phyloP scores from a whole-genome alignment of 2,113 vertebrate genomes.

The Bucco capensis region DNA sequence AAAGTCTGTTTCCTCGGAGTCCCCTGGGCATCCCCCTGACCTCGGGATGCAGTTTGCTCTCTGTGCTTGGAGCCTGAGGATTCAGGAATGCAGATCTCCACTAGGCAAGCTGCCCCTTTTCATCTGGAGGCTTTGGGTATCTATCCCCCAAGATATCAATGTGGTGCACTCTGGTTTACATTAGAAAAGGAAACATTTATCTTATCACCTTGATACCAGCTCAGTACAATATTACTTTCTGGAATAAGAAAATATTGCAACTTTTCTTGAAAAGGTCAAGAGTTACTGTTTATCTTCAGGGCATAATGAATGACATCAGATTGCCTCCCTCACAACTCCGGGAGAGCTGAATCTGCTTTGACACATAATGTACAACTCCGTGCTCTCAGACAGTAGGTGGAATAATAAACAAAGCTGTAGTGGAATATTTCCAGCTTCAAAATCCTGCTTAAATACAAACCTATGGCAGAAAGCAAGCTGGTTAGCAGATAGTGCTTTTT shows the following conservation, averaged over 20 bases:
- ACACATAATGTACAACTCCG: neutral
- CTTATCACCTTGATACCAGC: conserved; percentile 62
- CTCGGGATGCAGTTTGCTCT: neutral
- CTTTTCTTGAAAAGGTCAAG: conserved; percentile 68
- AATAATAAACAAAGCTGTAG: conserved; percentile 32
- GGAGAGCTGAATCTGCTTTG: conserved; percentile 42
- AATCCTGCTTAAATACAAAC: neutral
- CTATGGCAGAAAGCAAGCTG: neutral
- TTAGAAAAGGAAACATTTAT: conserved; percentile 70
- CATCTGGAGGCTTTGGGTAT: conserved; percentile 57
- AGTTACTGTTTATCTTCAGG: conserved; percentile 63
- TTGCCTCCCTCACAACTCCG: conserved; percentile 21
- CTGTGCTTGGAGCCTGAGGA: conserved; percentile 39
- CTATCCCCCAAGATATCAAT: conserved; percentile 67
- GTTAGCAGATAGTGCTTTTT: neutral
- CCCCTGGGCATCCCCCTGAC: neutral
- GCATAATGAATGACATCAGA: conserved; percentile 58
- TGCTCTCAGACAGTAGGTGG: neutral
- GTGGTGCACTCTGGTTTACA: conserved; percentile 59
- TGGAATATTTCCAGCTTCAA: conserved; percentile 5
- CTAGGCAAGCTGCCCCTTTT: conserved; percentile 49
- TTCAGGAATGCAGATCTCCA: conserved; percentile 33
- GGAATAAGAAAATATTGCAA: conserved; percentile 69
- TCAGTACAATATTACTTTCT: conserved; percentile 66
- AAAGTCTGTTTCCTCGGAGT: neutral